Evolutionary conservation across 1,140 invertebrate genomes (phyloP).

Genomic region (Magallana ariakensis): DNA sequence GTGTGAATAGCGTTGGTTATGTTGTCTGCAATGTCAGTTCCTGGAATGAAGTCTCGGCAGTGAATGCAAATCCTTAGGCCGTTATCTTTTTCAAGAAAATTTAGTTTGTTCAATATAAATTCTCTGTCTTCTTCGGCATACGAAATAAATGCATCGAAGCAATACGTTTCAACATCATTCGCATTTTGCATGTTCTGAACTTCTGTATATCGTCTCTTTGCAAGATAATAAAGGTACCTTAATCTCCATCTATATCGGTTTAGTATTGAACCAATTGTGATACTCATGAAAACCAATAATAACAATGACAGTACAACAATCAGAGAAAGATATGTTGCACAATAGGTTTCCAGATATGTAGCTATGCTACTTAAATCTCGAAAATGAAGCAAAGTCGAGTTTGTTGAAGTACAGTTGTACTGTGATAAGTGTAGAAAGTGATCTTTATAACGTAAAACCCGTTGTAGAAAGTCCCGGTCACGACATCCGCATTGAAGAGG

Average conservation of each 20-base stretch:
- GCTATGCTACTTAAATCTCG: background rate
- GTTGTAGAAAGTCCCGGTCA: background rate
- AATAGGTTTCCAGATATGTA: background rate
- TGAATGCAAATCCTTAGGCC: constrained; percentile 66
- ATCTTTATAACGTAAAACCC: background rate
- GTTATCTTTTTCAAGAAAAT: constrained; percentile 52
- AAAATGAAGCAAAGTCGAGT: background rate
- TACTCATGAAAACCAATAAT: background rate
- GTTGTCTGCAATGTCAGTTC: constrained; percentile 81
- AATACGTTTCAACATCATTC: constrained; percentile 55
- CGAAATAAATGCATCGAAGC: constrained; percentile 71
- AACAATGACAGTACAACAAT: background rate
- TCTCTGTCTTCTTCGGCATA: constrained; percentile 62
- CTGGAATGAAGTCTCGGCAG: constrained; percentile 67
- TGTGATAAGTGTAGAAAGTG: background rate
- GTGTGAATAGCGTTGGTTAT: constrained; percentile 83
- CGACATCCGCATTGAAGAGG: background rate
- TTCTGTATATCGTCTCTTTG: constrained; percentile 37
- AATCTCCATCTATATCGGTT: constrained; percentile 63
- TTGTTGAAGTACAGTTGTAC: background rate
- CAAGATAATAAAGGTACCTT: constrained; percentile 61
- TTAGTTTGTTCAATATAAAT: constrained; percentile 54
- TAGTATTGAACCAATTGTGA: constrained; percentile 1
- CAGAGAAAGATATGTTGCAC: background rate
- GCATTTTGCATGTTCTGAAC: background rate